Conservation (phyloP, 1,140 invertebrate genomes). For the Helicoverpa armigera region DNA sequence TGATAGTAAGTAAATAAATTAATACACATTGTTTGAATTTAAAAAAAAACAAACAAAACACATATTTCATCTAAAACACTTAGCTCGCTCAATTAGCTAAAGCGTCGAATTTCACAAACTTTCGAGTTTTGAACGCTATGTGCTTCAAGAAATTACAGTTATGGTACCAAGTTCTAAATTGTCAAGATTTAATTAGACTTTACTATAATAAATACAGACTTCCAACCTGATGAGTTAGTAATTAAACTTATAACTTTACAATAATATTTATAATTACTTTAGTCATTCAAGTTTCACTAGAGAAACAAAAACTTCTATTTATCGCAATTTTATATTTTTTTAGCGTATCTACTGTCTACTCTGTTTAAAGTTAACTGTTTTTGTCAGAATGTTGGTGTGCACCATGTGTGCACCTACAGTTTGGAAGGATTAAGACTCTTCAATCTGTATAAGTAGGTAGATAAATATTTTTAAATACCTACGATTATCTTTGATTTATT, state of each 20-base stretch:
- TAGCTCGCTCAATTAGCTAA: not conserved
- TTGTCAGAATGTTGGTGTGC: too few species aligned
- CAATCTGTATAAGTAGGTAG: too few species aligned
- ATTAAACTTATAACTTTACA: conserved; percentile 5
- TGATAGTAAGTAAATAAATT: too few species aligned
- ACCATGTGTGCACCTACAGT: too few species aligned
- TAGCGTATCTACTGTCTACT: too few species aligned
- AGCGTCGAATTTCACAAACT: not conserved
- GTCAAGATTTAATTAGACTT: not conserved
- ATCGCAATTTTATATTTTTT: not conserved
- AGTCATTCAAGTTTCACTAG: conserved; percentile 8
- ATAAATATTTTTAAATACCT: too few species aligned
- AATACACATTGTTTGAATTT: too few species aligned
- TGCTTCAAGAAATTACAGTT: conserved; percentile 19
- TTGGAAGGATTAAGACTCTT: too few species aligned
- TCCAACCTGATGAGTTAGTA: not conserved
- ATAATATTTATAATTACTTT: conserved; percentile 3
- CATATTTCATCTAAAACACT: not conserved
- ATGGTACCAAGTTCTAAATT: not conserved
- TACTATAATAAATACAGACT: not conserved
- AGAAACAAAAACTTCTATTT: not conserved
- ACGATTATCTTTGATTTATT: too few species aligned
- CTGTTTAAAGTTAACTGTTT: too few species aligned
- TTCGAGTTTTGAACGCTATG: not conserved
- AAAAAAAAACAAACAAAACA: too few species aligned